Base-by-base conservation (phyloP, 2,113 vertebrate species). In the Emydura subglobosa region DNA sequence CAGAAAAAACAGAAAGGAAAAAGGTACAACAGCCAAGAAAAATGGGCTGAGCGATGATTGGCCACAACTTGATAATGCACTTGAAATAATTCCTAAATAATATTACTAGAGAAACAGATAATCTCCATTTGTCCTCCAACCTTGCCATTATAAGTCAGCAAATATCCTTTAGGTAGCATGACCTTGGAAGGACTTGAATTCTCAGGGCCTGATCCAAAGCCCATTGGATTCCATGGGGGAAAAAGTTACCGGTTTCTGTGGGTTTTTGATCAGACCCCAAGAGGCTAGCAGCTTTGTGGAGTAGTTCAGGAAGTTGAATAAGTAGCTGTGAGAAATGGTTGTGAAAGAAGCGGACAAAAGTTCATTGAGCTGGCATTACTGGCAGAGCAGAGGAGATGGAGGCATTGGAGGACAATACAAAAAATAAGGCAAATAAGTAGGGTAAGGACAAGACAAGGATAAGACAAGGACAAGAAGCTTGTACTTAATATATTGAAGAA, bases 61-160 rank as follows among this genome's bases (percentile, higher is more conserved):
- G 59, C 5, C 59, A 31, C 59, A 65, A 17, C 31, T 50, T 50
- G n/a, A 85, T 5, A 0, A 0, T 53, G 6, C 17, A 44, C 9
- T 74, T 24, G 61, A 79, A 31, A 51, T 65, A 88, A 84, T 2
- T 29, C 8, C 2, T 88, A 16, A 85, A 42, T 13, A 27, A 2
- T 25, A 55, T 3, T 0, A 49, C 4, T 16, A 79, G 49, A 80
- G 0, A 5, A 65, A 29, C 34, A 95, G 6, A 44, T 14, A 27
- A 21, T 22, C n/a, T 31, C n/a, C 19, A 3, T 53, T n/a, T 57
- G 42, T 25, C 31, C 79, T 65, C 47, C 7, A 86, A 10, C 34
- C 27, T n/a, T 55, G 24, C 42, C 24, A 47, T 39, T 50, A 47
- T 34, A 65, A 14, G 2, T 13, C 54, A 91, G 44, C 31, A 81